Conservation (phyloP, 2,797 vertebrate species). For the Heteromormyrus szaboi region DNA sequence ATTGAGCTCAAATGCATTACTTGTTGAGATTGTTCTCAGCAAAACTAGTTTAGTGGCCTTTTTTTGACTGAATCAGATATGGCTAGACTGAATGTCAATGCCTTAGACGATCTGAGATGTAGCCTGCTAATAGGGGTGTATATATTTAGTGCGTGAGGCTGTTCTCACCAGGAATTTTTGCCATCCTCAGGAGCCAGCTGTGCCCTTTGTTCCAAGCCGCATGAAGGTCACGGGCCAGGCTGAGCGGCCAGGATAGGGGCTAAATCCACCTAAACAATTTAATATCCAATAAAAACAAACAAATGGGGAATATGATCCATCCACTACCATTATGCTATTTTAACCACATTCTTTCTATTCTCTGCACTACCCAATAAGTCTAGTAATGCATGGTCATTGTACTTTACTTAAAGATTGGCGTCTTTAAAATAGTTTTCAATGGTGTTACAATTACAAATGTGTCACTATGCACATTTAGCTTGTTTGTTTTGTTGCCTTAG, state of each 20-base stretch:
- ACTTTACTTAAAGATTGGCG: not conserved
- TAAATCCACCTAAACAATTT: not conserved
- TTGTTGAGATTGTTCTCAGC: not conserved
- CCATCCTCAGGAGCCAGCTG: slow-evolving; percentile 18
- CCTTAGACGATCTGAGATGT: slow-evolving; percentile 16
- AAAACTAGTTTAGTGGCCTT: not conserved
- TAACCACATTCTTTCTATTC: not conserved
- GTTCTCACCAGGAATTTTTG: slow-evolving; percentile 16
- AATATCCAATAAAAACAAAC: slow-evolving; percentile 14
- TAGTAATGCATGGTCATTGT: not conserved
- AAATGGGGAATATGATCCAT: not conserved
- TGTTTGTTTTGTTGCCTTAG: not conserved
- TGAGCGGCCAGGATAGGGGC: not conserved
- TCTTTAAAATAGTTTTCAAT: not conserved
- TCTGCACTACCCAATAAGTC: not conserved
- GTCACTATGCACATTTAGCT: not conserved
- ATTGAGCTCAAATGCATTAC: not conserved
- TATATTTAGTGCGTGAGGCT: slow-evolving; percentile 26
- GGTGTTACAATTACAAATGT: not conserved
- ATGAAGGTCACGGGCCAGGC: slow-evolving; percentile 17
- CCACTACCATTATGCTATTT: not conserved
- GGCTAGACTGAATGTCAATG: slow-evolving; percentile 31
- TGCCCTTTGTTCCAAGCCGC: not conserved
- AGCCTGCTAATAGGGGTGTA: slow-evolving; percentile 3
- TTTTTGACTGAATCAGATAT: not conserved